phyloP scores from a whole-genome alignment of 2,113 vertebrate genomes.

The Tragelaphus scriptus region DNA sequence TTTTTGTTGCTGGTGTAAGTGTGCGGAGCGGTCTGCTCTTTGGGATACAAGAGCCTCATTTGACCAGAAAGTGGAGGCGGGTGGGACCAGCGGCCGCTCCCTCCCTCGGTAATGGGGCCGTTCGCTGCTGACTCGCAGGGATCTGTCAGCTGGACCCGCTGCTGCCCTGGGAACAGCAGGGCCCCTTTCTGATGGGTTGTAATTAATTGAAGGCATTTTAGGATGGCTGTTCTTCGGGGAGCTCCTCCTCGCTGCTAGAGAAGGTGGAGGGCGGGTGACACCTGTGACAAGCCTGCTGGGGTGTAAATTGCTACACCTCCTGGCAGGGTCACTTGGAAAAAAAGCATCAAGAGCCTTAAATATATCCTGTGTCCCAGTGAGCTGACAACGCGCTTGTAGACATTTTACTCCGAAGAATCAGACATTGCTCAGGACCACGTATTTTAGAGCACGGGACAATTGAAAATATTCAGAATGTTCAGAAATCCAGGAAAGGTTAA shows the following conservation, averaged over 20 bases:
- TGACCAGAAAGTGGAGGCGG: not conserved
- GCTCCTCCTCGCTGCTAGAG: accelerated
- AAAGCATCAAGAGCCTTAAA: not conserved
- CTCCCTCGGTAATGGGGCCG: accelerated
- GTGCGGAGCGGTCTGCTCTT: accelerated
- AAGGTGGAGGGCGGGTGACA: not conserved
- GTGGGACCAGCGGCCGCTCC: accelerated
- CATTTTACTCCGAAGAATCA: not conserved
- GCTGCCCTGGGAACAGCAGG: not conserved
- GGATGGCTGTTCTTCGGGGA: not conserved
- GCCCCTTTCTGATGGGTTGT: accelerated
- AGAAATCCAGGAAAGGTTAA: not conserved
- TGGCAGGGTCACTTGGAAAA: not conserved
- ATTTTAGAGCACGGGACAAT: not conserved
- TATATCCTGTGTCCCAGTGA: accelerated
- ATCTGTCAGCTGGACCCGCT: accelerated
- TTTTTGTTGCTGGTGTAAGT: accelerated
- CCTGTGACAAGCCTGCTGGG: not conserved
- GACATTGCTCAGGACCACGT: too few relatives aligned
- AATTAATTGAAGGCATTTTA: accelerated
- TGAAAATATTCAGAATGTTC: not conserved
- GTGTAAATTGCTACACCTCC: not conserved
- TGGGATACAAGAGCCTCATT: not conserved
- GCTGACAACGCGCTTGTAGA: accelerated
- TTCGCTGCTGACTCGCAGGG: accelerated